Conservation (phyloP, 2,888 invertebrate species). For the Andrena flavipes region DNA sequence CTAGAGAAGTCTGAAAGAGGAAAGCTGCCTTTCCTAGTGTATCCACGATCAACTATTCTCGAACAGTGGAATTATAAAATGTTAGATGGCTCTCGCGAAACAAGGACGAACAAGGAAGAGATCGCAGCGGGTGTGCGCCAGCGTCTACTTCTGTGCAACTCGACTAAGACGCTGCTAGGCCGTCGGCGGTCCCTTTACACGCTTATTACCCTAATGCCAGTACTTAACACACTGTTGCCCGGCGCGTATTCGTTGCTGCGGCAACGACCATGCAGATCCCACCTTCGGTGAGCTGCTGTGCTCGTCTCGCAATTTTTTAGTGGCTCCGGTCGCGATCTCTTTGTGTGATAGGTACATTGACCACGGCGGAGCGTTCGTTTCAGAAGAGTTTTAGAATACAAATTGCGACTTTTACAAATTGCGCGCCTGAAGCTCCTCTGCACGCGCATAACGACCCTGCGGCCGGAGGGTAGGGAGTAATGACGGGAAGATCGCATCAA, state of each 20-base stretch:
- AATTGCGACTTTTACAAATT: constrained; percentile 18
- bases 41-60: constrained; percentile 12
- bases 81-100: constrained; percentile 36
- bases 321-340: background rate
- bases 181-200: constrained; percentile 79
- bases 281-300: background rate
- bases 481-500: constrained; percentile 30
- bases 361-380: background rate
- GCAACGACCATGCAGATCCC: constrained; percentile 74
- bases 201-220: constrained; percentile 84
- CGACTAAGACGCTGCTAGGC: constrained; percentile 66
- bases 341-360: background rate
- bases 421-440: constrained; percentile 11
- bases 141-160: constrained; percentile 68
- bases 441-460: constrained; percentile 13
- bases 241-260: constrained; percentile 77
- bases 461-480: constrained; percentile 27
- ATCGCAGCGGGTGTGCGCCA: constrained; percentile 69
- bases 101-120: constrained; percentile 47
- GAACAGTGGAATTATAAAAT: constrained; percentile 36
- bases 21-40: background rate
- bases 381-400: background rate
- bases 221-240: constrained; percentile 83
- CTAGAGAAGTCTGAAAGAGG: background rate
- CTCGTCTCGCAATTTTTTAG: constrained; percentile 19